Evolutionary conservation across 30 jellyfish, hydroid and myxozoan genomes (phyloP).

Genomic region (Chironex yamaguchii): DNA sequence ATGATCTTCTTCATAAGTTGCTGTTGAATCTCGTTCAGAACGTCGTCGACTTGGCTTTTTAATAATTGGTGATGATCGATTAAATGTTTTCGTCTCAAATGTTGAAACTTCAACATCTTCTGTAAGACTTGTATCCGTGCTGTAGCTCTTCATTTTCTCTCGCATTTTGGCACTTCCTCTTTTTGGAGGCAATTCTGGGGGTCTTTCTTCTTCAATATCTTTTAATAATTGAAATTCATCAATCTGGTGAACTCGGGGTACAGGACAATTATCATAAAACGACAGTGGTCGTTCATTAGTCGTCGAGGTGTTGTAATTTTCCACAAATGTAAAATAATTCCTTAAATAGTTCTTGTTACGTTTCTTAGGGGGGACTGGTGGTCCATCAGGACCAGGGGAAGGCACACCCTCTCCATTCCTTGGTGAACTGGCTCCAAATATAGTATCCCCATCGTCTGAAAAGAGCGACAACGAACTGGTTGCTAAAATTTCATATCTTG

Average conservation of each 20-base stretch:
- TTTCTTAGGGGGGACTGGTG: constrained; percentile 91
- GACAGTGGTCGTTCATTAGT: constrained; percentile 91
- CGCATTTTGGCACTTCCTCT: constrained; percentile 63
- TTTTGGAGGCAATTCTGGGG: constrained; percentile 95
- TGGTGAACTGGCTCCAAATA: constrained; percentile 63
- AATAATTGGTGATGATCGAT: constrained; percentile 48
- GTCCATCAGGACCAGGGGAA: constrained; percentile 48
- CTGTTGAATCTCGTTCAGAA: constrained; percentile 76
- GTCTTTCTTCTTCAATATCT: constrained; percentile 51
- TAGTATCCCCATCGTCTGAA: constrained; percentile 79
- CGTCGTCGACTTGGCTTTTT: constrained; percentile 66
- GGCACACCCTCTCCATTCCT: not conserved
- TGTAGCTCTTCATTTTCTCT: no score
- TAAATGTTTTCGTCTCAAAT: not conserved
- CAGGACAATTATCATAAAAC: constrained; percentile 89
- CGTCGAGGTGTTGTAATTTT: constrained; percentile 79
- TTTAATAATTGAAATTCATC: constrained; percentile 78
- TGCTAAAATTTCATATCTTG: constrained; percentile 79
- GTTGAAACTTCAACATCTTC: constrained; percentile 55
- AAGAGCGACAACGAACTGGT: constrained; percentile 89
- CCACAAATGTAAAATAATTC: constrained; percentile 79
- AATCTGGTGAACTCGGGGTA: constrained; percentile 89
- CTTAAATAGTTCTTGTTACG: constrained; percentile 57
- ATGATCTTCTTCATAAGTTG: constrained; percentile 90
- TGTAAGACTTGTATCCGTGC: constrained; percentile 39